Conservation (phyloP, 2,113 vertebrate genomes). For the Sinocyclocheilus anshuiensis region DNA sequence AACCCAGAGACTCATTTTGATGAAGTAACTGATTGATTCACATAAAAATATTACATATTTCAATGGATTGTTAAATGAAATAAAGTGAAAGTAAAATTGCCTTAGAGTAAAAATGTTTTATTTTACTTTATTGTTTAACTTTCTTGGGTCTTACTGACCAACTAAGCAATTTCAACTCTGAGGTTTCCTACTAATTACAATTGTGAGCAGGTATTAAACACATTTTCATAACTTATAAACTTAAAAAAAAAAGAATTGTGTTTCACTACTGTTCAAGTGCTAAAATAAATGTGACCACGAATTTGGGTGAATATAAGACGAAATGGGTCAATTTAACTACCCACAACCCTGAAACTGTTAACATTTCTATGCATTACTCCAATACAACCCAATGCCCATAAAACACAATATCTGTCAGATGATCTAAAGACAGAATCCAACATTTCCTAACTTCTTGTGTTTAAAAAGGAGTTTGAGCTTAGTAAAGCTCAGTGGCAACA, state of each 20-base stretch:
- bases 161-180: neutral
- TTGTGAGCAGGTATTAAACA: neutral
- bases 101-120: neutral
- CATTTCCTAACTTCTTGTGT: conserved; percentile 19
- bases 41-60: neutral
- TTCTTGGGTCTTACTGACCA: neutral
- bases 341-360: neutral
- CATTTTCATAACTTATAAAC: neutral
- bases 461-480: neutral
- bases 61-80: neutral
- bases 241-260: neutral
- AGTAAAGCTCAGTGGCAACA: conserved; percentile 18
- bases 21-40: neutral
- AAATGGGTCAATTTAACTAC: neutral
- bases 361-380: neutral
- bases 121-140: neutral
- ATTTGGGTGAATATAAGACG: neutral
- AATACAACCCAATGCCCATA: neutral
- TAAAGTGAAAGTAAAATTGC: neutral
- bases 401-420: neutral
- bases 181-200: neutral
- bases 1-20: neutral
- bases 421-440: neutral
- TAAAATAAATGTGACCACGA: neutral
- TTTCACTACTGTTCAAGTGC: neutral